Base-by-base conservation (phyloP, 2,113 vertebrate genomes). In the Perca fluviatilis region DNA sequence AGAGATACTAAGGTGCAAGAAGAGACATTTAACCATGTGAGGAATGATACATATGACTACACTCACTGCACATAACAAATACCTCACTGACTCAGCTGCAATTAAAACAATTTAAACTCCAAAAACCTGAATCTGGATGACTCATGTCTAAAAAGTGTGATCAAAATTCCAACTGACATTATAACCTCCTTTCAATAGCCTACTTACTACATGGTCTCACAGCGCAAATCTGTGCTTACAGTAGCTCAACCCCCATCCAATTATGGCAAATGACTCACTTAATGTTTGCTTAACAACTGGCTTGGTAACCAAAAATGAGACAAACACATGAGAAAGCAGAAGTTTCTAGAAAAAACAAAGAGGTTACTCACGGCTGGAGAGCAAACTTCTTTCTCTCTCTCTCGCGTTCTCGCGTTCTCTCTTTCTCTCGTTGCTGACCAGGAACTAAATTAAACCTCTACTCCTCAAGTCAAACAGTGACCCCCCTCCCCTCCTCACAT, bases 361-460 rank as follows among this genome's bases (percentile, higher is more conserved):
- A 60, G 23, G 19, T 75, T 91, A 95, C 94, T 94, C 84, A 95
- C 94, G 9, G 64, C 85, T 83, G 64, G 66, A 87, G 69, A 36
- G 75, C 49, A 70, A 84, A 80, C 56, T 68, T 82, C 75, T 87
- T 67, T 67, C 21, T 36, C 69, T 70, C 69, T 70, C 73, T 86
- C 49, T 73, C 74, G 1, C 21, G 40, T 46, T 46, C 62, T 73
- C 18, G 43, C 68, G 10, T 58, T 81, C 76, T 82, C 65, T 83
- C 64, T 88, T 71, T 73, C 88, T 68, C 82, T 89, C 88, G 56
- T 80, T 36, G 89, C 90, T 90, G 78, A 91, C 91, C 91, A 80
- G 91, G 60, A 77, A 88, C 93, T 94, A 96, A 95, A 92, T 96
- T 95, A 95, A 96, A 94, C 92, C 86, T 93, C 86, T 85, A 81